Percentiles rank a stretch among this genome's conserved stretches.
phyloP scores from a whole-genome alignment of 2,113 vertebrate genomes.

The Rhinoderma darwinii region DNA sequence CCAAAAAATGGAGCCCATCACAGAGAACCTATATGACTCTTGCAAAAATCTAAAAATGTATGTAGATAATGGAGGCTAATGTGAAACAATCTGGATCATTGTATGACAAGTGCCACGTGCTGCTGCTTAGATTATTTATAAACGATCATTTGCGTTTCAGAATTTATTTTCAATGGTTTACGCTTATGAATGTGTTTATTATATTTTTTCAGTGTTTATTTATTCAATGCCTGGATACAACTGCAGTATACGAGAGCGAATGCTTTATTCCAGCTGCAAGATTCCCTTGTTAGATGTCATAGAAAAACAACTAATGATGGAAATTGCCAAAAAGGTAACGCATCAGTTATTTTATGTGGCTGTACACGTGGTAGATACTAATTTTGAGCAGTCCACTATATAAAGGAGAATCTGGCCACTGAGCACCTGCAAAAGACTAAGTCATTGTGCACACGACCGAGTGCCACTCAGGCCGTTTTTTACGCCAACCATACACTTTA shows the following conservation, averaged over 20 bases:
- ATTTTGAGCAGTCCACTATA: neutral
- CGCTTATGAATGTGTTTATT: neutral
- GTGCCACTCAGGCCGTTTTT: too few relatives aligned
- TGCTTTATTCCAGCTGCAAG: constrained; percentile 98
- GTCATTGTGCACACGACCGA: too few relatives aligned
- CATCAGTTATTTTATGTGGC: neutral
- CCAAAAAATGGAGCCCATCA: neutral
- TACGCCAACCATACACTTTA: too few relatives aligned
- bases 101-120: neutral
- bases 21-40: neutral
- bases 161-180: neutral
- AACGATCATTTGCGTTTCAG: neutral
- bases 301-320: constrained; percentile 83
- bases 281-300: constrained; percentile 88
- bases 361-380: neutral
- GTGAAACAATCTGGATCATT: neutral
- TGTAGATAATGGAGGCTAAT: neutral
- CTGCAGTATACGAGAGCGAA: constrained; percentile 94
- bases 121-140: too few relatives aligned
- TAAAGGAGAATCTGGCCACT: too few relatives aligned
- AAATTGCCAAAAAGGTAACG: constrained; percentile 88
- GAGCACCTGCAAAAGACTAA: too few relatives aligned
- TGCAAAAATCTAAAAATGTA: neutral
- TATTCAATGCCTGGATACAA: constrained; percentile 98
- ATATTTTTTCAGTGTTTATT: constrained; percentile 87